These are phyloP conservation scores for Idaea straminata DNA, from an alignment of 2,888 invertebrate species.

Conservation along the genomic window DNA sequence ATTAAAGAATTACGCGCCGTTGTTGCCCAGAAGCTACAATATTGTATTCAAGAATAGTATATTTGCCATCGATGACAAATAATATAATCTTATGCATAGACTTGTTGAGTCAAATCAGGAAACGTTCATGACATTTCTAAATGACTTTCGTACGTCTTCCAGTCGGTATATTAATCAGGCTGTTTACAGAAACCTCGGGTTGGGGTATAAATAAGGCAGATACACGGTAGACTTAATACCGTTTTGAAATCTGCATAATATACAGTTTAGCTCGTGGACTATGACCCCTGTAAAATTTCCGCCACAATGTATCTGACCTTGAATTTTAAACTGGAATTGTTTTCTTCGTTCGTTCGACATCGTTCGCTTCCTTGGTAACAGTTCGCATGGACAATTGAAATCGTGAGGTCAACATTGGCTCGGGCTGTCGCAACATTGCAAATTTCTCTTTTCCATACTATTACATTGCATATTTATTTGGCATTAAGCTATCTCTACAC, in stretches of 20 bases:
- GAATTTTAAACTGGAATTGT: conserved; percentile 72
- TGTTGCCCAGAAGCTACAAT: conserved; percentile 4
- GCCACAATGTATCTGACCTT: conserved; percentile 70
- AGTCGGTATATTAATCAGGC: neutral
- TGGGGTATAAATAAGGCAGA: conserved; percentile 12
- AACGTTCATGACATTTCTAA: conserved; percentile 3
- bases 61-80: conserved; percentile 3
- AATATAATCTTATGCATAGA: neutral
- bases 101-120: neutral
- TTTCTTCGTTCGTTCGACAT: conserved; percentile 73
- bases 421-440: conserved; percentile 67
- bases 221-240: conserved; percentile 20
- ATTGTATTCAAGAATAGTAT: conserved; percentile 6
- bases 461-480: conserved; percentile 60
- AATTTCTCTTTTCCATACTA: conserved; percentile 76
- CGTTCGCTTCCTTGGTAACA: conserved; percentile 73
- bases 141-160: conserved; percentile 2
- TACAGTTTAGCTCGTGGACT: conserved; percentile 29
- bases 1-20: neutral
- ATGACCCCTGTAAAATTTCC: conserved; percentile 49
- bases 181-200: neutral
- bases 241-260: conserved; percentile 21
- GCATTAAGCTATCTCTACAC: conserved; percentile 52
- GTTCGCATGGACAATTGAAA: conserved; percentile 79
- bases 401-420: conserved; percentile 77